phyloP scores from a whole-genome alignment of 1,140 invertebrate species.

The Pararge aegeria region DNA sequence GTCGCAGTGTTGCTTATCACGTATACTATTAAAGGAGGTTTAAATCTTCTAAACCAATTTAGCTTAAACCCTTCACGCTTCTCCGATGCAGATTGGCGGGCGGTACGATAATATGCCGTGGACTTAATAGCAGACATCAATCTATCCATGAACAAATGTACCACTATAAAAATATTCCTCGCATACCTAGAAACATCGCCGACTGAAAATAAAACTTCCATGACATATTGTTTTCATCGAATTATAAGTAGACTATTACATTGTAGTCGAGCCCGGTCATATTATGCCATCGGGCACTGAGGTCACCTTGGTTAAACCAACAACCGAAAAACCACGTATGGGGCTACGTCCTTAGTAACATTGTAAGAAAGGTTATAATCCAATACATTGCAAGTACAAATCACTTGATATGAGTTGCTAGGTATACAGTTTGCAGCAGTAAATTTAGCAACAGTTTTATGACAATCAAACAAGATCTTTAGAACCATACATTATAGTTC shows the following conservation, averaged over 20 bases:
- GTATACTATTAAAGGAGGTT: too few species aligned
- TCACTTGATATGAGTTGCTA: constrained; percentile 6
- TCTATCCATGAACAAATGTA: too few species aligned
- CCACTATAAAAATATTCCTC: too few species aligned
- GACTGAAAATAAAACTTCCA: constrained; percentile 1
- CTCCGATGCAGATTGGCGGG: too few species aligned
- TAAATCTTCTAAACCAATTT: too few species aligned
- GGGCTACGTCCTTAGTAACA: not conserved
- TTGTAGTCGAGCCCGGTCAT: constrained; percentile 5
- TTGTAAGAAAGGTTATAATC: constrained; percentile 2
- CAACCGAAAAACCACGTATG: not conserved
- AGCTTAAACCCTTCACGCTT: too few species aligned
- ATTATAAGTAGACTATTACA: constrained; percentile 1
- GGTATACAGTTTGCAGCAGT: not conserved
- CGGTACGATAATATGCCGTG: too few species aligned
- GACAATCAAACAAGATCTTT: not conserved
- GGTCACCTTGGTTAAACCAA: constrained; percentile 17
- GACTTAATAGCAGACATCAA: too few species aligned
- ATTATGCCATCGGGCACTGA: constrained; percentile 12
- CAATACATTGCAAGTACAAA: not conserved
- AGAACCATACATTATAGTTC: not conserved
- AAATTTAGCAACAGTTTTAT: not conserved
- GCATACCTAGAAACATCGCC: not conserved
- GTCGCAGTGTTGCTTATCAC: too few species aligned
- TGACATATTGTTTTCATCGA: not conserved